Base-by-base conservation (phyloP, 2,888 invertebrate genomes). In the Branchipolynoe longqiensis region DNA sequence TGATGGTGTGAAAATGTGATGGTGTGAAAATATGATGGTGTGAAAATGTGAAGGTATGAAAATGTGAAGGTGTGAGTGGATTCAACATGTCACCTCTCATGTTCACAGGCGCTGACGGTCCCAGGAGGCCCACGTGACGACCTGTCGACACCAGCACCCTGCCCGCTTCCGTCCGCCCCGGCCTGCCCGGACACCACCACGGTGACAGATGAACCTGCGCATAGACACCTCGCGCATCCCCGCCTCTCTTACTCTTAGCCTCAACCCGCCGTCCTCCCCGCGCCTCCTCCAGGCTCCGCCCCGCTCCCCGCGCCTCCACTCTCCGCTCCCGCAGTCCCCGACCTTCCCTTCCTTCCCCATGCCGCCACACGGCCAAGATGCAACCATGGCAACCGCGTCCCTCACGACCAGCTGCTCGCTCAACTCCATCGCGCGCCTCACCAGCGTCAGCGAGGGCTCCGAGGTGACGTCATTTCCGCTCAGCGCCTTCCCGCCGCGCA, bases 171-270 rank as follows among this genome's bases (percentile, higher is more conserved):
- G n/a, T n/a, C n/a, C n/a, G n/a, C n/a, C n/a, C n/a, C n/a, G n/a
- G n/a, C n/a, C n/a, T n/a, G n/a, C n/a, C n/a, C n/a, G n/a, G n/a
- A n/a, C n/a, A n/a, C n/a, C n/a, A n/a, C n/a, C n/a, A n/a, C n/a
- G n/a, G n/a, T n/a, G n/a, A n/a, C n/a, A n/a, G n/a, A 78, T 78
- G 78, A 78, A 54, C 78, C 78, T 78, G 22, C 41, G 78, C 6
- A 78, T 78, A 14, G 78, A 78, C 78, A 78, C 78, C 78, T 78
- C 78, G 41, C 41, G 54, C 31, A 78, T 78, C 78, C 48, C 78
- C 48, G n/a, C n/a, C n/a, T n/a, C n/a, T n/a, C n/a, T n/a, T n/a
- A 48, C 78, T 48, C 78, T 78, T 25, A 48, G 48, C 28, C 78
- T 78, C 12, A 78, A 41, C 78, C 48, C 78, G n/a, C 78, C 78